Evolutionary conservation across 2,888 invertebrate species (phyloP).

Genomic region (Odontocolon sp.): DNA sequence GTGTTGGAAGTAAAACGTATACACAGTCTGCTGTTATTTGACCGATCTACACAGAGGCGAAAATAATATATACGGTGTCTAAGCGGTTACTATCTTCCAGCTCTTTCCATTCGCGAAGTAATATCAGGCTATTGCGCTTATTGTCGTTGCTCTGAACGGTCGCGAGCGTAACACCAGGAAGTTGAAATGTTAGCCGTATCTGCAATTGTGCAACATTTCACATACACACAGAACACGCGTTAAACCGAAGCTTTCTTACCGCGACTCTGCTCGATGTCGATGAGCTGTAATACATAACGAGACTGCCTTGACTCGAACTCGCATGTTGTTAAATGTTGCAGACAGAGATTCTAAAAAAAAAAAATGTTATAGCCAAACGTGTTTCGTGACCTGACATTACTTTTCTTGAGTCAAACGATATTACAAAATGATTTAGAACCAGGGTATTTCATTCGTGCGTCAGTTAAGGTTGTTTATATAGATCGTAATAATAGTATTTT

Average conservation of each 20-base stretch:
- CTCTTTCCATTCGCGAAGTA: conserved; percentile 43
- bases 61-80: conserved; percentile 37
- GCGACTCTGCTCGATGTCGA: conserved; percentile 58
- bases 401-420: not conserved
- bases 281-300: conserved; percentile 44
- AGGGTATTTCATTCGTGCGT: conserved; percentile 26
- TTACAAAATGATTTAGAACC: conserved; percentile 31
- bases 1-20: conserved; percentile 16
- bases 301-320: conserved; percentile 44
- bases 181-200: conserved; percentile 65
- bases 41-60: not conserved
- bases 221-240: no score
- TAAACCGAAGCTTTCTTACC: conserved; percentile 35
- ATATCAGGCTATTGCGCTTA: conserved; percentile 43
- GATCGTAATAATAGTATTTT: no score
- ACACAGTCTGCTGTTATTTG: conserved; percentile 14
- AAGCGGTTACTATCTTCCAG: conserved; percentile 46
- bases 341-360: conserved; percentile 7
- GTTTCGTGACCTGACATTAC: conserved; percentile 30
- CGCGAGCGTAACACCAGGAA: conserved; percentile 70
- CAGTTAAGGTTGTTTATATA: no score
- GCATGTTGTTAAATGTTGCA: conserved; percentile 33
- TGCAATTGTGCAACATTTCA: conserved; percentile 65
- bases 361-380: conserved; percentile 3
- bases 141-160: conserved; percentile 59